Evolutionary conservation across 2,888 invertebrate genomes (phyloP), one percentile per base, ranked within the genome.

Genomic region (Heliconius charithonia): DNA sequence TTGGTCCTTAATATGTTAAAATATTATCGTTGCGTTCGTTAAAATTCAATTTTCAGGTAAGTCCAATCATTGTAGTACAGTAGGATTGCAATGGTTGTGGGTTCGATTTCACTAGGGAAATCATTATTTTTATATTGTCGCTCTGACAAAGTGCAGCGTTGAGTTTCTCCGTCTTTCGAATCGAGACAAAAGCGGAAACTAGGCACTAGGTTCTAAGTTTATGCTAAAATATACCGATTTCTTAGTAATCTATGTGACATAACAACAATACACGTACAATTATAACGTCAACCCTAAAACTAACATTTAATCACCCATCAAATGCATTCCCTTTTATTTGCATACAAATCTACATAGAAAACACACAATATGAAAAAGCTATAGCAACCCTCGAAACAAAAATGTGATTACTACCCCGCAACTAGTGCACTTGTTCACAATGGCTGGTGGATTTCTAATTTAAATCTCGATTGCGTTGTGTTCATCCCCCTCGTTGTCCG

Each of bases 341-440:
- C 65, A 66, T 74, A 69, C 72, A 73, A 72, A 78, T 51, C 66
- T 67, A 75, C 76, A 75, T 71, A 72, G 10, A 70, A 74, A 79
- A 75, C 76, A 65, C 78, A 66, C 56, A 74, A n/a, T 76, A 78
- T 75, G 56, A 29, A 63, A 63, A 56, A 74, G 56, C 66, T 59
- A 71, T 71, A 69, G 56, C 37, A 69, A 78, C 77, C 77, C 79
- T 81, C 71, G 73, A 77, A 77, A 77, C 84, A 84, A 84, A 82
- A 86, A 86, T 83, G 81, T 85, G 86, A 89, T 89, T 89, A 88
- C 87, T 84, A 67, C 80, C 82, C 84, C 82, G 81, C 81, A 80
- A 88, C 86, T 85, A 86, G 86, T 87, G 86, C 84, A 85, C 85
- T 86, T 85, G 86, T 85, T 80, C 83, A 87, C 89, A 89, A 88